Base-by-base conservation (phyloP, 2,113 vertebrate species). In the Sphaerodactylus townsendi region DNA sequence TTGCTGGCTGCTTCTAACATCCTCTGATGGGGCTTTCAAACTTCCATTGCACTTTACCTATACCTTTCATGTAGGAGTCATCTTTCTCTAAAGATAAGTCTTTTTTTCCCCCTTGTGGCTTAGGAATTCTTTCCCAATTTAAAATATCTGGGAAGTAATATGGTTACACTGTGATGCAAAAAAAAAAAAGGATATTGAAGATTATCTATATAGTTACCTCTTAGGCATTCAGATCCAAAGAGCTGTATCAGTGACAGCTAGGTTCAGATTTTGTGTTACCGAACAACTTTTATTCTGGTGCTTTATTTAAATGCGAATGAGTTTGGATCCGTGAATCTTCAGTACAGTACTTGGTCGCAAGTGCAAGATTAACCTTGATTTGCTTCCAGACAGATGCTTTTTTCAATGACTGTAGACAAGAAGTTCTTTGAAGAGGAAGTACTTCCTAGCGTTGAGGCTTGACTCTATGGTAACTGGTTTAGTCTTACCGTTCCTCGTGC, bases 31-130 rank as follows among this genome's bases (percentile, higher is more conserved):
- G 21, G 90, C 94, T 93, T 93, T 91, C 89, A 88, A 73, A 89
- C 72, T 81, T 94, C 90, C 89, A 88, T 90, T 93, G 95, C 95
- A 95, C 95, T 95, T 95, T 95, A 95, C 76, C 89, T 87, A 86
- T 73, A 25, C 72, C 21, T 84, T 77, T 90, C 87, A 64, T 90
- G 83, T 44, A 6, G 77, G 85, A 89, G 86, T 87, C 87, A 81
- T 91, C 88, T 4, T 2, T 8, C 56, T 73, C 35, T 89, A 85
- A 46, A 41, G 70, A 89, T 73, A 10, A 30, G 0, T 39, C 82
- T 72, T 59, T 50, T 62, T n/a, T 14, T 13, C 28, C 28, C 25
- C 28, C 4, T 66, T 73, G 75, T 72, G 75, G 81, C 39, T 84
- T n/a, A 76, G 81, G 82, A 44, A 56, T 25, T 64, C 85, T 0